These are phyloP conservation scores for Danio aesculapii DNA, from an alignment of 2,797 vertebrate species.

Conservation along the genomic window DNA sequence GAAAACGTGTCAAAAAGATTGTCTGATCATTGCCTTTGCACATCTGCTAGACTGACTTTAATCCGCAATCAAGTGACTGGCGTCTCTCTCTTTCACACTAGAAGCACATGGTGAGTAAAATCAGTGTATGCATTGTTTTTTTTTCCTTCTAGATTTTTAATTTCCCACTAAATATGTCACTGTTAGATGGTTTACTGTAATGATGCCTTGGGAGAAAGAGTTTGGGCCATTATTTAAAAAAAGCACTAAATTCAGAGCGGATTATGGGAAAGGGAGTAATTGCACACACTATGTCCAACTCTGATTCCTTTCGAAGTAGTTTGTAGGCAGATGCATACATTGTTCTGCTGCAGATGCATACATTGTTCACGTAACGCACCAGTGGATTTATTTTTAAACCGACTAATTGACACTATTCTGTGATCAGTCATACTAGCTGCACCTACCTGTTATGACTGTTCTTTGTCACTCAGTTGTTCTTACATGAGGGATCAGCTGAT, in stretches of 20 bases:
- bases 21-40: constrained; percentile 74
- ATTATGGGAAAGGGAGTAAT: constrained; percentile 44
- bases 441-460: constrained; percentile 67
- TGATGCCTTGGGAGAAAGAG: constrained; percentile 40
- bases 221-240: constrained; percentile 17
- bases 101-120: constrained; percentile 70
- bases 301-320: constrained; percentile 68
- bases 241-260: constrained; percentile 59
- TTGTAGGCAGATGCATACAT: constrained; percentile 61
- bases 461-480: constrained; percentile 61
- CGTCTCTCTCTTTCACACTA: constrained; percentile 51
- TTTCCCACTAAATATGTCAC: constrained; percentile 74
- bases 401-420: constrained; percentile 47
- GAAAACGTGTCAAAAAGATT: constrained; percentile 61
- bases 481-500: constrained; percentile 74
- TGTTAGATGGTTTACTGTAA: constrained; percentile 68
- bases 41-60: constrained; percentile 67
- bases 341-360: constrained; percentile 43
- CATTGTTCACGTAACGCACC: constrained; percentile 20
- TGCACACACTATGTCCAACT: constrained; percentile 60
- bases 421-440: constrained; percentile 64
- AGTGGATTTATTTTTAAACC: constrained; percentile 23
- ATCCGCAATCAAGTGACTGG: constrained; percentile 52
- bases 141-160: constrained; percentile 73
- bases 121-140: constrained; percentile 65